These are phyloP conservation scores for Drosophila gaucha DNA, from an alignment of 2,888 invertebrate species.

Conservation along the genomic window DNA sequence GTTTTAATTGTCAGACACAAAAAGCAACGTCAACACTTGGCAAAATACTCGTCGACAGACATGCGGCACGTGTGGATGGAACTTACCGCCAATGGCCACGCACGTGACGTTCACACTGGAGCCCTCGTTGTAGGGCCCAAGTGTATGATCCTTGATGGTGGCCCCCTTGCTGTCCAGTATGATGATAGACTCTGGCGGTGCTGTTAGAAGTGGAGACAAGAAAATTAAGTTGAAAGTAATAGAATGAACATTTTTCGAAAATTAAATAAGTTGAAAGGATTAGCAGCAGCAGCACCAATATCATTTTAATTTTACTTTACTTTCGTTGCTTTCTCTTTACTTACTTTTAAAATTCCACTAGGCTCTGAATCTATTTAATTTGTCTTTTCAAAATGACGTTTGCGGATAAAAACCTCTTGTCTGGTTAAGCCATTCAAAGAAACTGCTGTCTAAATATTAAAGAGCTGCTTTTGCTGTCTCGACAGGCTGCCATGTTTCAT, in stretches of 20 bases:
- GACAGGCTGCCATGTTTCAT: constrained; percentile 54
- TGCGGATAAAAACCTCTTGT: neutral
- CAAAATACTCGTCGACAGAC: constrained; percentile 25
- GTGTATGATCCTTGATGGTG: constrained; percentile 90
- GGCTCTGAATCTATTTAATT: constrained; percentile 19
- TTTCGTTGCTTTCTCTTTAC: too few species aligned
- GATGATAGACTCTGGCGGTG: constrained; percentile 92
- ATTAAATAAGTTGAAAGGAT: neutral
- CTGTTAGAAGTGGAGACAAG: constrained; percentile 85
- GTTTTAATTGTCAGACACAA: constrained; percentile 78
- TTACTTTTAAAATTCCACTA: neutral
- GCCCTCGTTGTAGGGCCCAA: constrained; percentile 94
- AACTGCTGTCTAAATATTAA: constrained; percentile 54
- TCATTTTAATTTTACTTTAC: neutral
- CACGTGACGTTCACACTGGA: constrained; percentile 92
- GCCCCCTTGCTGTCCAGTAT: constrained; percentile 92
- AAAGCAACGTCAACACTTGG: constrained; percentile 72
- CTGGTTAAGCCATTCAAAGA: constrained; percentile 12
- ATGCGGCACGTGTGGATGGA: constrained; percentile 34
- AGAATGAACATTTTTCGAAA: neutral
- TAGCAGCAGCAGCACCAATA: neutral
- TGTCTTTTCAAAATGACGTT: neutral
- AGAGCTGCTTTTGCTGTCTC: constrained; percentile 32
- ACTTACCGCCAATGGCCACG: constrained; percentile 93
- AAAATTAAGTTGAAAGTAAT: constrained; percentile 18